phyloP scores from a whole-genome alignment of 2,113 vertebrate genomes.

The Sigmodon hispidus region DNA sequence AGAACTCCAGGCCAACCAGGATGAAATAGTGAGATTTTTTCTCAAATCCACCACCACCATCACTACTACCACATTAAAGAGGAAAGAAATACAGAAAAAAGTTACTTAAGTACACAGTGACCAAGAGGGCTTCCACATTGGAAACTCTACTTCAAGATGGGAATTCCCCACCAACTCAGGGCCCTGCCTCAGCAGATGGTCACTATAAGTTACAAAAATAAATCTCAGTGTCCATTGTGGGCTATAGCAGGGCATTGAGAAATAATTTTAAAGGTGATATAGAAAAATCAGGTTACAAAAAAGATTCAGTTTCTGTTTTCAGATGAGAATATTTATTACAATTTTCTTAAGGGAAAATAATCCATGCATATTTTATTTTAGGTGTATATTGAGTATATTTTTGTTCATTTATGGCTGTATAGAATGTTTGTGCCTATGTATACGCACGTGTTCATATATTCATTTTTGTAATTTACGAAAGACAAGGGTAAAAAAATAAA shows the following conservation, averaged over 20 bases:
- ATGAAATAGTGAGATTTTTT: neutral
- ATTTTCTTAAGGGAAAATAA: neutral
- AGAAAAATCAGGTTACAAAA: constrained; percentile 12
- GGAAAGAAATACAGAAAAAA: neutral
- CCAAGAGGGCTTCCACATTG: constrained; percentile 63
- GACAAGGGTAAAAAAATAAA: neutral
- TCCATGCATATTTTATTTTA: neutral
- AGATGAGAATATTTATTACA: neutral
- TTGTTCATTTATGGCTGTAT: neutral
- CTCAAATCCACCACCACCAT: neutral
- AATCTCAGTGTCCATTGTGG: constrained; percentile 54
- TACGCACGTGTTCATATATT: neutral
- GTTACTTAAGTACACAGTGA: neutral
- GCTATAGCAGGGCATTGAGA: neutral
- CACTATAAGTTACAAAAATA: constrained; percentile 64
- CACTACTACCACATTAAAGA: neutral
- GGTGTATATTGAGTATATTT: neutral
- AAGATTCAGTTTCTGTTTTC: constrained; percentile 40
- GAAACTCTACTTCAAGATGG: constrained; percentile 72
- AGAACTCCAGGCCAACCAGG: neutral
- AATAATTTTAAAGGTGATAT: neutral
- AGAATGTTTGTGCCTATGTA: neutral
- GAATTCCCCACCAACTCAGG: constrained; percentile 58
- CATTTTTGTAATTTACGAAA: neutral
- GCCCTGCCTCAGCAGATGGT: constrained; percentile 30